Evolutionary conservation across 1,140 invertebrate genomes (phyloP), one percentile per base, ranked within the genome.

Genomic region (Vanessa atalanta): DNA sequence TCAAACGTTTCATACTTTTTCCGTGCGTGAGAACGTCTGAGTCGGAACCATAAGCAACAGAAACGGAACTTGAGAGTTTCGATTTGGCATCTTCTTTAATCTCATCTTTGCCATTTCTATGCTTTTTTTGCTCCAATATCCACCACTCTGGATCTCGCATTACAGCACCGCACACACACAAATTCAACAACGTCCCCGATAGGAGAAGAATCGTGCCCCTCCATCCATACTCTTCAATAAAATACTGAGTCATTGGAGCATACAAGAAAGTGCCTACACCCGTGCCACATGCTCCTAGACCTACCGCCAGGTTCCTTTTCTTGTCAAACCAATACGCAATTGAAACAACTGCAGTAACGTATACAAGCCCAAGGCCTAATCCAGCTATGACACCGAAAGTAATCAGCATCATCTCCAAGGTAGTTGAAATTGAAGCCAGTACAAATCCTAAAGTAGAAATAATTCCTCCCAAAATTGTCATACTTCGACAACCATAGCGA

Each of bases 241-340:
- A 95, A 88, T 94, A 95, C 69, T 95, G 94, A 2, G 96, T 97
- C 89, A 98, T 93, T 0, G 97, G 97, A 1, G 97, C 96, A 87
- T 98, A 97, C 3, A 98, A 91, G 85, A 98, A 97, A 0, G 97
- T 95, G 6, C 98, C 97, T 26, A 97, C 95, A 2, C 97, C 97
- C 9, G 97, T 97, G 20, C 98, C 98, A 79, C 97, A 97, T 3
- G 98, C 98, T 0, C 98, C 97, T 47, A 99, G 94, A 0, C 98
- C 98, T 14, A 98, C 98, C 5, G 98, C 98, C 57, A 99, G 93
- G 13, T 97, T 98, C 31, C 98, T 94, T 83, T 96, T 97, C 83
- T 97, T 97, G 79, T 99, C 98, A 88, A 99, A 99, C 95, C 99
- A 99, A 86, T 98, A 98, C 13, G 98, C 98, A 65, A 99, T 98